Percentiles rank a stretch among this genome's conserved stretches.
Conservation (phyloP, 1,140 invertebrate species). For the Drosophila saltans region DNA sequence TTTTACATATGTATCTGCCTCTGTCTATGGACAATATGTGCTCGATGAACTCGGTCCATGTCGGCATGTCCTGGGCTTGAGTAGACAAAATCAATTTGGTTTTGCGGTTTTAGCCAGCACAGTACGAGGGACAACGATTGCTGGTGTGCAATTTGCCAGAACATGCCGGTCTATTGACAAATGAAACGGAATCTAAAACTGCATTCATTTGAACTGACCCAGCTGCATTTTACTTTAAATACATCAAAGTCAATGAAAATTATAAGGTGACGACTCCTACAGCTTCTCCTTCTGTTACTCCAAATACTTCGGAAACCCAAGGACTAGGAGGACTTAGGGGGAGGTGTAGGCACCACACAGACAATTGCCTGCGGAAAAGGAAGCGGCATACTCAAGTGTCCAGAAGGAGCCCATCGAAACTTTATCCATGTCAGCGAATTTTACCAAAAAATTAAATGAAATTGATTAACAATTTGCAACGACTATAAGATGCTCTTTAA, state of each 20-base stretch:
- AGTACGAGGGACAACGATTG: slow-evolving; percentile 23
- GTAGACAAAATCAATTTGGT: slow-evolving; percentile 80
- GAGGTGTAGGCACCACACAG: neutral
- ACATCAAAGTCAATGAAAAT: slow-evolving; percentile 65
- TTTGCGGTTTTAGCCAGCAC: slow-evolving; percentile 68
- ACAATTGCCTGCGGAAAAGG: slow-evolving; percentile 2
- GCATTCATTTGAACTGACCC: slow-evolving; percentile 27
- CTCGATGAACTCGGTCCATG: slow-evolving; percentile 15
- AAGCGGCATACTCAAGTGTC: slow-evolving; percentile 17
- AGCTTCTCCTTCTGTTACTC: neutral
- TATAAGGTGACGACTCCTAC: slow-evolving; percentile 30
- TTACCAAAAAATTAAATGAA: slow-evolving; percentile 31
- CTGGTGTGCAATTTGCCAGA: slow-evolving; percentile 58
- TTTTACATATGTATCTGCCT: neutral
- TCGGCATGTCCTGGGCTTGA: slow-evolving; percentile 55
- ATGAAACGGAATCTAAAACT: slow-evolving; percentile 42
- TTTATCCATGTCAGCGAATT: slow-evolving; percentile 56
- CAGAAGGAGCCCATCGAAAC: slow-evolving; percentile 48
- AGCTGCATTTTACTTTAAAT: slow-evolving; percentile 72
- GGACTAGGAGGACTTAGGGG: neutral
- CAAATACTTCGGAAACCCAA: neutral
- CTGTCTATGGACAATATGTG: slow-evolving; percentile 13
- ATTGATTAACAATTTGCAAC: neutral
- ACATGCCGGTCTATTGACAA: slow-evolving; percentile 40
- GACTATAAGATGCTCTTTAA: slow-evolving; percentile 8